Conservation (phyloP, 2,113 vertebrate genomes). For the Toxotes jaculatrix region DNA sequence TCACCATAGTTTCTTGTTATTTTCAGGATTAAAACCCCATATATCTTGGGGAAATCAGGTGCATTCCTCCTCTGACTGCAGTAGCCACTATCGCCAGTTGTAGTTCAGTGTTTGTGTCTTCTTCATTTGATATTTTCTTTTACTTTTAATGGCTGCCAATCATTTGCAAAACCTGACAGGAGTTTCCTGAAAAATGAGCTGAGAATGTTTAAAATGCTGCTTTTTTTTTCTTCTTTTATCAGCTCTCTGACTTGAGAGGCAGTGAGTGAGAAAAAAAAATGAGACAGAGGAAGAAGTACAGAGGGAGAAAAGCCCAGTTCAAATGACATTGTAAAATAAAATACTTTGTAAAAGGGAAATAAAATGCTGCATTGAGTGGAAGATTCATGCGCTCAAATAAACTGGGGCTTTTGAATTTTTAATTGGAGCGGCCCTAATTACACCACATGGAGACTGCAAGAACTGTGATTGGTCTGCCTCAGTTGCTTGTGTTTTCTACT, state of each 20-base stretch:
- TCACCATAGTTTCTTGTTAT: not conserved
- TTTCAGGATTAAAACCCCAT: conserved; percentile 1
- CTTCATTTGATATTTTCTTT: conserved; percentile 25
- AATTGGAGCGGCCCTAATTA: conserved; percentile 85
- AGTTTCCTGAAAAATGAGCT: conserved; percentile 47
- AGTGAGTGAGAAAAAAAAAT: conserved; percentile 45
- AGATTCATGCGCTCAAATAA: conserved; percentile 99
- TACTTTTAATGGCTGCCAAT: conserved; percentile 49
- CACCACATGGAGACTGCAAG: too few species aligned
- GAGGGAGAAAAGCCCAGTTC: conserved; percentile 86
- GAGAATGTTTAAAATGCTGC: conserved; percentile 15
- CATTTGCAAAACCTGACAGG: conserved; percentile 41
- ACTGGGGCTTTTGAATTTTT: conserved; percentile 99
- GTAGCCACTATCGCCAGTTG: conserved; percentile 9
- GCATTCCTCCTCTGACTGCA: conserved; percentile 26
- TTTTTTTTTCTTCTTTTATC: not conserved
- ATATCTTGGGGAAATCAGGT: conserved; percentile 1
- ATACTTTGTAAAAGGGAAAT: conserved; percentile 98
- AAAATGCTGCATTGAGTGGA: conserved; percentile 92
- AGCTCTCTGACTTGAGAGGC: conserved; percentile 33
- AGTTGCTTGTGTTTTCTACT: too few species aligned
- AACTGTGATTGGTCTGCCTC: too few species aligned
- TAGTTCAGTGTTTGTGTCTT: conserved; percentile 26
- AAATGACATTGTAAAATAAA: conserved; percentile 97
- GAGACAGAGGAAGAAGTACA: conserved; percentile 47